Base-by-base conservation (phyloP, 2,113 vertebrate species). In the Leucopsar rothschildi region DNA sequence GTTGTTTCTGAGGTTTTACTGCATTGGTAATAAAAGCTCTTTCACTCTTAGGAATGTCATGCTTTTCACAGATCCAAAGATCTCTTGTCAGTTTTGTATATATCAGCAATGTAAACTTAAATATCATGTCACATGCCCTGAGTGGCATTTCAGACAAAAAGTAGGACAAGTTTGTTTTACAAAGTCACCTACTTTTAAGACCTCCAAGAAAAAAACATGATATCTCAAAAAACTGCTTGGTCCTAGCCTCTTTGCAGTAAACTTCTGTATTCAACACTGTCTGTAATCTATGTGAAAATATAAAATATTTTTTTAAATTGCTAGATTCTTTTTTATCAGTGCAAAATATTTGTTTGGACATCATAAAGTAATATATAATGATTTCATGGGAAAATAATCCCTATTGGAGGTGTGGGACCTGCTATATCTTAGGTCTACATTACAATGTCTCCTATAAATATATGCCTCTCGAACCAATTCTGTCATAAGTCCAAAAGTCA, bases 401-500 rank as follows among this genome's bases (percentile, higher is more conserved):
- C 14, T 12, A 23, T 6, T 79, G 33, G 13, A 69, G 16, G 3
- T 28, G 31, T 82, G 29, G 12, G 22, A 70, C 13, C 44, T 78
- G 23, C 11, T 77, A 8, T 28, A 25, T 45, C 33, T 8, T 72
- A 60, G 18, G 28, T 72, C 37, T 80, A 42, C 5, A 12, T 73
- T 80, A n/a, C 11, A 49, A 15, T 45, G 3, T 29, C 29, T 92
- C 47, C 31, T 66, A n/a, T 55, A 80, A 95, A 86, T 83, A n/a
- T n/a, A 29, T 24, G 33, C 53, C 9, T 86, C 31, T 81, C 2
- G 0, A 79, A 52, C 40, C 24, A 78, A 65, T 90, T 92, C 79
- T 96, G 84, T 86, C 49, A 60, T 40, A 76, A 80, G 60, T 88
- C 73, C 77, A 93, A 59, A 94, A 94, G 53, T 59, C 85, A 56